Evolutionary conservation across 2,888 invertebrate species (phyloP), one percentile per base, ranked within the genome.

Genomic region (Perizoma flavofasciatum): DNA sequence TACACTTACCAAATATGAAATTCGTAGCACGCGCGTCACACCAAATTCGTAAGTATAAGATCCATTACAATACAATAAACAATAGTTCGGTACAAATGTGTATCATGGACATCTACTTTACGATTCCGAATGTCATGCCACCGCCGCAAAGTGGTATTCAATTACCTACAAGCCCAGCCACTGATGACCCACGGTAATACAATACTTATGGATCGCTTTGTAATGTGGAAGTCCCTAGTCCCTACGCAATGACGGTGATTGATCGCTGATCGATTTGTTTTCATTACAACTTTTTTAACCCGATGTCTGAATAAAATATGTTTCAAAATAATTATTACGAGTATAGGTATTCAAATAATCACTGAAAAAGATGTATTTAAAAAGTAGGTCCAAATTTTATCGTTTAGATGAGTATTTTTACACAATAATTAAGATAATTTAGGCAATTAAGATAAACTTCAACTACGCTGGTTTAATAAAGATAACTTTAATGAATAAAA

Each of bases 401-500:
- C 65, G 32, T 43, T 37, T 48, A 39, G 48, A n/a, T 51, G 53
- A 58, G 55, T 56, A 59, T 64, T 44, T 61, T 44, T 58, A 57
- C 59, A 61, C 52, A 61, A 57, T 66, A 66, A 67, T 69, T 67
- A 67, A 69, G 67, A 69, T 67, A 66, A 69, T 63, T 61, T 64
- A 55, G 54, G 60, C 50, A 69, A 66, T 67, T 65, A 59, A 67
- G 69, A 67, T 69, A 67, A 66, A 34, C 35, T 43, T 49, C 52
- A 46, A 55, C 47, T 50, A 55, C 10, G 50, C 9, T 44, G 48
- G 37, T 56, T 56, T 48, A 9, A 44, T 39, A 49, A 34, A 37
- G 55, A 59, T 59, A 51, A 55, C 5, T 43, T 43, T 59, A 54
- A 51, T 51, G 5, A 50, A 35, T 33, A 22, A 41, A 37, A 49